A percentile compares a stretch with the other conserved stretches of the same genome.
phyloP scores from a whole-genome alignment of 2,797 vertebrate genomes.

The Tiaroga cobitis region DNA sequence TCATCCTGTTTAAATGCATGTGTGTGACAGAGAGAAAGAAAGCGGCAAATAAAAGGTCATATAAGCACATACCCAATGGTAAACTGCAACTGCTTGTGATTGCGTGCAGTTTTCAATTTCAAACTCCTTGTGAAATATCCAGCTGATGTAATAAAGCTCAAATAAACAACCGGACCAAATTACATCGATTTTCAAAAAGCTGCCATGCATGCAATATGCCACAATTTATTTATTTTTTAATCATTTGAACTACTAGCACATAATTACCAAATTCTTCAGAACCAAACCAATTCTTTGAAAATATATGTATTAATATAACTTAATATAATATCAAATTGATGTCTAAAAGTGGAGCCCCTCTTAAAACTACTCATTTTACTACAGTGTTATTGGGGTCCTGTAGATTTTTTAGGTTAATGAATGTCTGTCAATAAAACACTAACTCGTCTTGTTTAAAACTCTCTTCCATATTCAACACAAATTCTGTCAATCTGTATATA shows the following conservation, averaged over 20 bases:
- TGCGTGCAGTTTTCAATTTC: not conserved
- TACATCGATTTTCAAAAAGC: not conserved
- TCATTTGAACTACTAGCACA: not conserved
- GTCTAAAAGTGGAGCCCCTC: not conserved
- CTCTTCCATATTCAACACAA: not conserved
- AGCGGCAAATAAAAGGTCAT: conserved; percentile 23
- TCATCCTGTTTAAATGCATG: conserved; percentile 33
- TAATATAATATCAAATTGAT: not conserved
- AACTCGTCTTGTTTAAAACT: not conserved
- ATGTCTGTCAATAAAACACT: not conserved
- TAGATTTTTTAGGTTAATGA: not conserved
- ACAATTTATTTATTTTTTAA: not conserved
- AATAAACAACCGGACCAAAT: not conserved
- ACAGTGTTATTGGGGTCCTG: not conserved
- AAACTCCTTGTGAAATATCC: not conserved
- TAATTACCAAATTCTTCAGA: not conserved
- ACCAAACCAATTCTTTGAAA: not conserved
- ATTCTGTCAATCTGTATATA: not conserved
- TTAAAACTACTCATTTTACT: not conserved
- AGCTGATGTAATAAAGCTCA: not conserved
- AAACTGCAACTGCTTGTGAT: not conserved
- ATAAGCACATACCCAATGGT: not conserved
- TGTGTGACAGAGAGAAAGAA: conserved; percentile 18
- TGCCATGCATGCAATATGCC: not conserved
- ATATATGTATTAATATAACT: not conserved